Percentiles rank a stretch among this genome's conserved stretches.
Evolutionary conservation across 2,113 vertebrate genomes (phyloP).

Genomic region (Grammatotria lemairii): DNA sequence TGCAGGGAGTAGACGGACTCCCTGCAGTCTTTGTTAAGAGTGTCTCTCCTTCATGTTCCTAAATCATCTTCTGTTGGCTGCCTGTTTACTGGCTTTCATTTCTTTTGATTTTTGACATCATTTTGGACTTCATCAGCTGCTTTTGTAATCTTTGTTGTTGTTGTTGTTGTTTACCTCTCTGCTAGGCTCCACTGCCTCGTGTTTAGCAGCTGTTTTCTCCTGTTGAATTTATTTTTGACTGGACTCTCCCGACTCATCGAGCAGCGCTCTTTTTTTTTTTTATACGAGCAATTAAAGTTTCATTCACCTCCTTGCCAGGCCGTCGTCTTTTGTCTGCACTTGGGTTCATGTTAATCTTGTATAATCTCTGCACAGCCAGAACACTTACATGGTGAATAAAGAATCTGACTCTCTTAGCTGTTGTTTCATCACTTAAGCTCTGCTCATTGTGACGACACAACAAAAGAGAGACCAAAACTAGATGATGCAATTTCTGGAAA

Average conservation of each 20-base stretch:
- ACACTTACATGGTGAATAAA: not conserved
- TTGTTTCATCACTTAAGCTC: not conserved
- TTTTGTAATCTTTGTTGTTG: not conserved
- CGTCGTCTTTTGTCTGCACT: not conserved
- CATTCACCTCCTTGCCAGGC: not conserved
- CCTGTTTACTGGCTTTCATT: not conserved
- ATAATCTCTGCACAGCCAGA: not conserved
- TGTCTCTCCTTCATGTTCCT: not conserved
- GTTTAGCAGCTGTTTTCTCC: not conserved
- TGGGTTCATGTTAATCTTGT: not conserved
- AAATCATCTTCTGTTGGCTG: not conserved
- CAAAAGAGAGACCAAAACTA: not conserved
- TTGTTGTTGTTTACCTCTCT: not conserved
- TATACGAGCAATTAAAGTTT: not conserved
- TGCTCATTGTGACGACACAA: not conserved
- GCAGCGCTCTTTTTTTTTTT: fast-evolving
- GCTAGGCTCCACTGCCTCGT: not conserved
- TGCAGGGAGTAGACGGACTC: not conserved
- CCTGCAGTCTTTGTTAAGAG: not conserved
- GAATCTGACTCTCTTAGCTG: not conserved
- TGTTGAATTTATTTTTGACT: not conserved
- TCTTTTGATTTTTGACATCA: not conserved
- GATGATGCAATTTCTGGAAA: not conserved
- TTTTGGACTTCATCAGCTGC: not conserved
- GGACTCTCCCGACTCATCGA: not conserved